Evolutionary conservation across 64 coral and sea anemone genomes (phyloP), one percentile per base, ranked within the genome.

Genomic region (Cladopsammia gracilis): DNA sequence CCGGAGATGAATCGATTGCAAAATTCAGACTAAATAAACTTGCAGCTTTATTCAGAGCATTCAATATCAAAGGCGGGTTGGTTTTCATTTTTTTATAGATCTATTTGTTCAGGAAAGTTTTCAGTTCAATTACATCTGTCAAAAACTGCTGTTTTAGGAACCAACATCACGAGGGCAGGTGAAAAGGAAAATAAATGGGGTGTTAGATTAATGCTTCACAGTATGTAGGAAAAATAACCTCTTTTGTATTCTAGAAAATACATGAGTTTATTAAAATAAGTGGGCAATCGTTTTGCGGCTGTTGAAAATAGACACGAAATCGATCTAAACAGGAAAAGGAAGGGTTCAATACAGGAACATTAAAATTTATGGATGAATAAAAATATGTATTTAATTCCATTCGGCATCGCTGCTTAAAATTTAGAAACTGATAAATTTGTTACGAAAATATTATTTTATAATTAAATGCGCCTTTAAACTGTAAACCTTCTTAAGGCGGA

Each of bases 71-170:
- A 56, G 12, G 7, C 7, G 53, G 2, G 34, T 34, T 34, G 34
- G 34, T 34, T 34, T 56, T 56, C 42, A 12, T 75, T 75, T 49
- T 8, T 75, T 75, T 56, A 7, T 3, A 0, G 22, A 0, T 54
- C 8, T 10, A 24, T 56, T 56, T 49, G 75, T 54, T 14, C 53
- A 56, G 1, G 7, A 56, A 54, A 54, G 23, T 18, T 15, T 64
- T 19, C 14, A 20, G 5, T 8, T 12, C 50, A 59, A 79, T 16
- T 42, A 1, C 76, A 34, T 79, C 24, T 79, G 53, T 79, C 77
- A 79, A 79, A 79, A 58, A 60, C 11, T 60, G 4, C 24, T 61
- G 59, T 79, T 79, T 79, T 79, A 59, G 54, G 77, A 54, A 24
- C 4, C 24, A 11, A 59, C 14, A 79, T 60, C 6, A 58, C 20